These are phyloP conservation scores for Epizoanthus fatuus DNA, from an alignment of 92 coral and sea anemone species.

Conservation along the genomic window DNA sequence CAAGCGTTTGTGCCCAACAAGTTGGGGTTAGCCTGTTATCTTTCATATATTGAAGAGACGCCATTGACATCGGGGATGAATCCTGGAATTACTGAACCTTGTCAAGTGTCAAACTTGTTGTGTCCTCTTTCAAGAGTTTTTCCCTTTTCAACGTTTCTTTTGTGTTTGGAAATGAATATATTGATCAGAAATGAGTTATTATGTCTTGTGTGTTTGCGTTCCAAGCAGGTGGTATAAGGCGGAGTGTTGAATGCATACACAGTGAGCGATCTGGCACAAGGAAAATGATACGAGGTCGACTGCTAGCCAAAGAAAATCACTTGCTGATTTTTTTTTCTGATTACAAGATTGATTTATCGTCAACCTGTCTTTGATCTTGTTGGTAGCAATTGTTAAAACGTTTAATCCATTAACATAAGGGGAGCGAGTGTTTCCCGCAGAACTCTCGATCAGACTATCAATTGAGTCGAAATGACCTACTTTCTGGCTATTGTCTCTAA, in stretches of 20 bases:
- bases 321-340: not conserved
- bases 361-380: not conserved
- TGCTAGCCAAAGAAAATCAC: not conserved
- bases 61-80: not conserved
- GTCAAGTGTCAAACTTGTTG: not conserved
- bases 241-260: not conserved
- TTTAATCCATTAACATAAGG: not conserved
- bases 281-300: not conserved
- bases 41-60: not conserved
- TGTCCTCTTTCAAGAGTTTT: not conserved
- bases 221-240: slow-evolving; percentile 11
- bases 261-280: not conserved
- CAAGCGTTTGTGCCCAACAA: not conserved
- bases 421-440: too few relatives aligned
- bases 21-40: slow-evolving; percentile 10
- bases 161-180: slow-evolving; percentile 7
- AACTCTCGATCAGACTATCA: not conserved
- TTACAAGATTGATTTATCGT: too few relatives aligned
- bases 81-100: not conserved
- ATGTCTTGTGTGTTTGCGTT: not conserved
- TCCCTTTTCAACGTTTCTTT: not conserved
- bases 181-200: slow-evolving; percentile 1
- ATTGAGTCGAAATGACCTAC: not conserved
- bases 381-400: not conserved
- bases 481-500: not conserved